Base-by-base conservation (phyloP, 2,797 vertebrate species). In the Notoglanidium macrostoma region DNA sequence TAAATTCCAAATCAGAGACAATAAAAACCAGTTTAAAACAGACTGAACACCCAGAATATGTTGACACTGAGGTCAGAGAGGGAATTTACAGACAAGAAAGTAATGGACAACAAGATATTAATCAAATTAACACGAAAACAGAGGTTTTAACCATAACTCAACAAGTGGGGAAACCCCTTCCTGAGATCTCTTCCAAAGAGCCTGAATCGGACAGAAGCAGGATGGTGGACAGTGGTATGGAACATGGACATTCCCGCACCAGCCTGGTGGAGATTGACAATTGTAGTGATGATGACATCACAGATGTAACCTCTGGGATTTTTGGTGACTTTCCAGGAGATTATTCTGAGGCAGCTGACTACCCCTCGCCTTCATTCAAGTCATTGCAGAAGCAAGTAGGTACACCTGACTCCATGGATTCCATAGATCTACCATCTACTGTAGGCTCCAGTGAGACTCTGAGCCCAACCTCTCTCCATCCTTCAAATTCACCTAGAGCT, bases 401-500 rank as follows among this genome's bases (percentile, higher is more conserved):
- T 35, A 98, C 97, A 0, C 98, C 97, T 0, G 97, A 97, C 85
- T 98, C 97, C 1, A 94, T 97, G 95, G 97, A 98, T 79, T 97
- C 97, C 0, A 94, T 98, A 91, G 97, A 97, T 86, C 95, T 97
- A 88, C 97, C 96, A 0, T 97, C 97, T 54, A 95, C 96, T 0
- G 93, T 91, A 32, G 96, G 97, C n/a, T 96, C 95, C 73, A 95
- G 94, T 29, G 97, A 97, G 81, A 95, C 94, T 21, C 96, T 96
- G 89, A 97, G 96, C 35, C 96, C 95, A 0, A 94, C 93, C 0
- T 90, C 93, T 9, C 96, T 96, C 5, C 85, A 92, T 1, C 93
- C 96, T 0, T 92, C 96, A 0, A 95, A 95, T 84, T 98, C 97
- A 77, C 96, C 97, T 29, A 97, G 96, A 79, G 97, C 98, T 6